These are phyloP conservation scores for Agriopis marginaria DNA, from an alignment of 2,888 invertebrate species.

Conservation along the genomic window DNA sequence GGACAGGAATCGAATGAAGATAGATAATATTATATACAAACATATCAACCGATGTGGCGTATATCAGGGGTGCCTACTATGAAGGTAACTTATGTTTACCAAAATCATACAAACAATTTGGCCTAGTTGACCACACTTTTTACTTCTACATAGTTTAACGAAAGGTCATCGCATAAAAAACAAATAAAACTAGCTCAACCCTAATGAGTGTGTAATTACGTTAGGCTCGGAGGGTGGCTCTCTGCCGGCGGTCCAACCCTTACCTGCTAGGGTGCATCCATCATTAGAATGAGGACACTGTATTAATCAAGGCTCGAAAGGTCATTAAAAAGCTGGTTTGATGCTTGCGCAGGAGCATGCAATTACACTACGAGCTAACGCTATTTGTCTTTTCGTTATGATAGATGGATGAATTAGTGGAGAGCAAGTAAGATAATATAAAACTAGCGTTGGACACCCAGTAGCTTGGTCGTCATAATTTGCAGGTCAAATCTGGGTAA, in stretches of 20 bases:
- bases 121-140: constrained; percentile 9
- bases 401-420: constrained; percentile 19
- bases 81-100: background rate
- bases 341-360: constrained; percentile 29
- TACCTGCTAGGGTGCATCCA: constrained; percentile 71
- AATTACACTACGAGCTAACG: constrained; percentile 27
- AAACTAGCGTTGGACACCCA: background rate
- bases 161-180: constrained; percentile 57
- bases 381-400: constrained; percentile 31
- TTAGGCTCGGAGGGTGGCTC: constrained; percentile 78
- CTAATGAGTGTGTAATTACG: constrained; percentile 83
- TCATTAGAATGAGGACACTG: constrained; percentile 64
- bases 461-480: too few species aligned
- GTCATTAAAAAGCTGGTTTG: constrained; percentile 48
- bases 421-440: constrained; percentile 3
- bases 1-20: too few species aligned
- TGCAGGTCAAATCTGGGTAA: too few species aligned
- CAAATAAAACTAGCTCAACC: constrained; percentile 72
- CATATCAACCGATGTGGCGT: background rate
- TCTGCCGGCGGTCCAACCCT: constrained; percentile 71
- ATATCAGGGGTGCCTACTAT: background rate
- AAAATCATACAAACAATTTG: background rate
- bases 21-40: too few species aligned
- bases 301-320: constrained; percentile 65
- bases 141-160: background rate